Conservation (phyloP, 2,888 invertebrate genomes). For the Acanthosepion esculentum region DNA sequence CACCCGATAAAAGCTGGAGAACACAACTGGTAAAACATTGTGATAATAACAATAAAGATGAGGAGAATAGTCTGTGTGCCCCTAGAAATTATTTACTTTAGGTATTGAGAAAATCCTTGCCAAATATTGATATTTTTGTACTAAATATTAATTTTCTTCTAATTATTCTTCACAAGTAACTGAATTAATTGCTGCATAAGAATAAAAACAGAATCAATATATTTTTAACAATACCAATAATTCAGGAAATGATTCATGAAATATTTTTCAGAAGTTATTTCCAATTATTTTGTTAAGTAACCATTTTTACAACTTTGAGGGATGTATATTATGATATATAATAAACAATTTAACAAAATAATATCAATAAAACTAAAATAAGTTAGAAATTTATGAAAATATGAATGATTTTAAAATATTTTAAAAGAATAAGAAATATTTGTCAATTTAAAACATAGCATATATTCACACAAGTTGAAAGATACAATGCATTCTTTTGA, state of each 20-base stretch:
- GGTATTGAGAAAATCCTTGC: too few species aligned
- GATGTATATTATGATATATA: neutral
- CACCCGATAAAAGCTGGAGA: too few species aligned
- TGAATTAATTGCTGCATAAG: neutral
- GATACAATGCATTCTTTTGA: too few species aligned
- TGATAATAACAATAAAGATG: too few species aligned
- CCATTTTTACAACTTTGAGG: neutral
- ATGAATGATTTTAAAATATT: too few species aligned
- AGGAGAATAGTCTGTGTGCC: too few species aligned
- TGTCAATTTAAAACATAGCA: too few species aligned
- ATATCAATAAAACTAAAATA: neutral
- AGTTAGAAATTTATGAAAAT: neutral
- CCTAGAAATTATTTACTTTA: too few species aligned
- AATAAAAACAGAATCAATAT: neutral
- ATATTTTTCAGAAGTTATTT: neutral
- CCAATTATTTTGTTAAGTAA: neutral
- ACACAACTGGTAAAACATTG: too few species aligned
- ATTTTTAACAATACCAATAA: neutral
- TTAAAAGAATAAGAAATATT: too few species aligned
- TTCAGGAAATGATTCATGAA: too few species aligned
- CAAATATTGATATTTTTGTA: neutral
- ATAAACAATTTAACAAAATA: neutral
- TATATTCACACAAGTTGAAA: too few species aligned
- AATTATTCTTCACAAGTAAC: neutral
- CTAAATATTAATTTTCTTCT: neutral